Base-by-base conservation (phyloP, 2,113 vertebrate genomes). In the Mus pahari region DNA sequence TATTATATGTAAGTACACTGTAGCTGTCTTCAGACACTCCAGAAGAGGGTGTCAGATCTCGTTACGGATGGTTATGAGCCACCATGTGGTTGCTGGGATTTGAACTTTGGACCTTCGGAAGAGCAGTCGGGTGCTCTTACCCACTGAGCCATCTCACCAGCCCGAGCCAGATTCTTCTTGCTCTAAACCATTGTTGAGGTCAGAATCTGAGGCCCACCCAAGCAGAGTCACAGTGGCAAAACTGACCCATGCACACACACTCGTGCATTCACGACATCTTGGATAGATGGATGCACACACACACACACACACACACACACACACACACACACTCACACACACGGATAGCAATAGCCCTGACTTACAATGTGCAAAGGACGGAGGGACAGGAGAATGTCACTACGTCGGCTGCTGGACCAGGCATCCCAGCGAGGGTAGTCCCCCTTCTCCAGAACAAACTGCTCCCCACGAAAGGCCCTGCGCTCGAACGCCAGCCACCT, bases 381-480 rank as follows among this genome's bases (percentile, higher is more conserved):
- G 70, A 99, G 10, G 96, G 99, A 99, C 97, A 99, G 98, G 60
- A 99, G 98, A 97, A 98, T 98, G 98, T 99, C 98, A 17, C 98
- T 99, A 97, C 50, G 98, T 98, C 98, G 99, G 98, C 99, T 99
- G 98, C 98, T 99, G 98, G 99, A 99, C 99, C 99, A 99, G 75
- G 99, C 99, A 88, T 99, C 99, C 99, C 99, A 99, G 97, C 99
- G 98, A 0, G 99, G 99, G 96, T 99, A 99, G 87, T 99, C 99
- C 0, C 99, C 99, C 95, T 99, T 99, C 98, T 99, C 99, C 98
- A 99, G 98, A 87, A 99, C 98, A 2, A 99, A 99, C 98, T 99
- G 99, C 97, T 99, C 99, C 48, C 99, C 99, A 0, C 97, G 96
- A 17, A 99, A 99, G 55, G 92, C 99, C 45, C 99, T 99, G 2